Conservation (phyloP, 1,140 invertebrate genomes). For the Heterodera schachtii region DNA sequence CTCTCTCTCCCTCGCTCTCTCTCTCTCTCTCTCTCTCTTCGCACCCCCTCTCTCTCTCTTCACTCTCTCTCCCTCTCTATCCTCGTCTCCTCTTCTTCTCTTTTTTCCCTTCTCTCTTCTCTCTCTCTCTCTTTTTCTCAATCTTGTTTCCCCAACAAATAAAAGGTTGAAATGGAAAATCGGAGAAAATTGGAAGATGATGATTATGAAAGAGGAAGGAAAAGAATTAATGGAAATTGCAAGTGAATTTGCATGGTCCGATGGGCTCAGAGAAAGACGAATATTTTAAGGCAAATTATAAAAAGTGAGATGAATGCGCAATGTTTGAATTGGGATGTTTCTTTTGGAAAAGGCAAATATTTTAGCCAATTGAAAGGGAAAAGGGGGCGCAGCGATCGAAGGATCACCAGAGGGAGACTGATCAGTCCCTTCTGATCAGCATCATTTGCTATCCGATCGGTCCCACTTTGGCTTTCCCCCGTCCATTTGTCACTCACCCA, state of each 20-base stretch:
- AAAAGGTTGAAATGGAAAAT: background rate
- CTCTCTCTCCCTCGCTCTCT: too few species aligned
- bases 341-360: too few species aligned
- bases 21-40: too few species aligned
- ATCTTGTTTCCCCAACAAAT: background rate
- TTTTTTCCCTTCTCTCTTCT: background rate
- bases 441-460: background rate
- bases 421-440: too few species aligned
- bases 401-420: background rate
- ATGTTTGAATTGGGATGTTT: too few species aligned
- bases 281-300: background rate
- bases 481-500: conserved; percentile 37
- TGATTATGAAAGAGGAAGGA: background rate
- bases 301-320: background rate
- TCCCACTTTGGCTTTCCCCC: background rate
- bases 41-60: background rate
- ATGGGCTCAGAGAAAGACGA: conserved; percentile 1
- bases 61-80: background rate
- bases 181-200: background rate
- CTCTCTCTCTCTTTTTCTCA: background rate
- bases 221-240: background rate
- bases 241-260: conserved; percentile 13
- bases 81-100: background rate
- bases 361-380: background rate
- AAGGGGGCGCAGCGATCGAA: background rate